phyloP scores from a whole-genome alignment of 2,888 invertebrate species.

The Tipula helvola region DNA sequence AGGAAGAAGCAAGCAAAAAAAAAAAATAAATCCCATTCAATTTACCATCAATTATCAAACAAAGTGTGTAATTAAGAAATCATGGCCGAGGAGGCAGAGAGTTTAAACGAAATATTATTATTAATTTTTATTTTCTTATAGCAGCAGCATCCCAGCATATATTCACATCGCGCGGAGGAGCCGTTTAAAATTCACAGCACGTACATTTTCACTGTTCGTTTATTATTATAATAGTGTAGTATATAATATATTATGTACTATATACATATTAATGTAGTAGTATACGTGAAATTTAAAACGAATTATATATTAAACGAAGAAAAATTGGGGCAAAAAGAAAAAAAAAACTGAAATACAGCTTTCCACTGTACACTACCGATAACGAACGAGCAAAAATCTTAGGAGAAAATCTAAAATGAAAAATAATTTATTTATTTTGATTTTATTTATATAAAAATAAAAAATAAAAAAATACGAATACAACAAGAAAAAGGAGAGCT shows the following conservation, averaged over 20 bases:
- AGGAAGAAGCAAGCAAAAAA: not conserved
- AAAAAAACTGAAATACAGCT: not conserved
- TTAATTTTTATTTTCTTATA: not conserved
- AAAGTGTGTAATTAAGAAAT: not conserved
- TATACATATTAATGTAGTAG: not conserved
- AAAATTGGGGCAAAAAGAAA: not conserved
- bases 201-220: not conserved
- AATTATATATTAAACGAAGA: not conserved
- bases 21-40: not conserved
- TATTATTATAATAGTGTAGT: not conserved
- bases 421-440: conserved; percentile 4
- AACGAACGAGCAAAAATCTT: not conserved
- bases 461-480: not conserved
- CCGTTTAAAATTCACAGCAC: not conserved
- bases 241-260: not conserved
- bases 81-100: not conserved
- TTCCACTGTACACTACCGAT: not conserved
- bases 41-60: not conserved
- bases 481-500: not conserved
- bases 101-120: not conserved
- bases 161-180: not conserved
- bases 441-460: not conserved
- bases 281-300: not conserved
- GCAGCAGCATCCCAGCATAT: not conserved
- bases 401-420: not conserved